Base-by-base conservation (phyloP, 2,113 vertebrate species). In the Phodopus roborovskii region DNA sequence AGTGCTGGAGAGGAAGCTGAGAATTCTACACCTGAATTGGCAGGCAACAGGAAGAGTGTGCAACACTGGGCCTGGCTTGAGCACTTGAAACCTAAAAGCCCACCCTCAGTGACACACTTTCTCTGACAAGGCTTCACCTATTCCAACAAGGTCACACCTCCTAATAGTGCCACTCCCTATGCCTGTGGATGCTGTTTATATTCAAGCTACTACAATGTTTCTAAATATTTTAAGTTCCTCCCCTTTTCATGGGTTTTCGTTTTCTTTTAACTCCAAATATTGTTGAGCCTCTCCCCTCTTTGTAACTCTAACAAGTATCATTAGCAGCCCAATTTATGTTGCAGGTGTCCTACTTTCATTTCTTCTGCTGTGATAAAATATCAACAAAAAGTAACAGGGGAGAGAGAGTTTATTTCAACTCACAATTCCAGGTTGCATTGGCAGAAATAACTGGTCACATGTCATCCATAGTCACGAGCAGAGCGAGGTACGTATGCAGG, bases 211-310 rank as follows among this genome's bases (percentile, higher is more conserved):
- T 3, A 62, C 24, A 84, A 9, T 42, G 92, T 94, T 88, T 95
- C n/a, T 68, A 90, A 95, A 73, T 10, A 39, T 42, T 83, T 68
- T 62, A 84, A 68, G 28, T 74, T 24, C 19, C 75, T 71, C 53
- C 48, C 17, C 64, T 50, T 75, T 30, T 42, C 8, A 28, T 45
- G 30, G 48, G 77, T 94, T 86, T 91, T 88, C 20, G 45, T 60
- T 84, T 85, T 94, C n/a, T 91, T 78, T 50, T 93, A 75, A 79
- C 33, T 64, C n/a, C 33, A 75, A 91, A 92, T 42, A 45, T 50
- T 91, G 60, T 78, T 36, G 48, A 73, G 75, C 48, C 36, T 45
- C 36, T 66, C 20, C 12, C n/a, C 15, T 39, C 3, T 56, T 58
- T 42, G 30, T 22, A 83, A 66, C 33, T 88, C 28, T 50, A 64